These are phyloP conservation scores for Sarcophaga rosellei DNA, from an alignment of 2,888 invertebrate species.

Conservation along the genomic window DNA sequence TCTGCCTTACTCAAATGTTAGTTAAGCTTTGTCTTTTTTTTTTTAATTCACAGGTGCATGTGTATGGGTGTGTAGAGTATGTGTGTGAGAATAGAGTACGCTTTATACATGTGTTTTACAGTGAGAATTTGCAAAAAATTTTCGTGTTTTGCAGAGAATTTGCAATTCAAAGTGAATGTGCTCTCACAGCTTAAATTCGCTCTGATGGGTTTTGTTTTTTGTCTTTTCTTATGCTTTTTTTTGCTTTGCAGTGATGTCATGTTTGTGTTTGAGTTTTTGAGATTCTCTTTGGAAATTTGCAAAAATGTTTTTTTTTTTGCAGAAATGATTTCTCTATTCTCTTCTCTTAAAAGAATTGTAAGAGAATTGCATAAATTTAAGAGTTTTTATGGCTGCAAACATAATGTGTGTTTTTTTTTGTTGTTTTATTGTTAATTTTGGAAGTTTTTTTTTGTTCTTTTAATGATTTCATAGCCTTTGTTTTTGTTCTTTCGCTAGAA, in stretches of 20 bases:
- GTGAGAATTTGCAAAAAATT: constrained; percentile 7
- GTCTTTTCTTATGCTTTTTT: constrained; percentile 18
- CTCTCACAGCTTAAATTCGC: constrained; percentile 21
- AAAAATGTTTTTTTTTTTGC: constrained; percentile 7
- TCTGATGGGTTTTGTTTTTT: not conserved
- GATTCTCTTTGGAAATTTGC: constrained; percentile 10
- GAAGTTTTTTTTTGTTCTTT: constrained; percentile 12
- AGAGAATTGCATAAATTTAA: constrained; percentile 24
- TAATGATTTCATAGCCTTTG: not conserved
- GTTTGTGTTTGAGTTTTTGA: constrained; percentile 19
- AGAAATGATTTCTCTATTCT: constrained; percentile 22
- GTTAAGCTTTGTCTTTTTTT: constrained; percentile 13
- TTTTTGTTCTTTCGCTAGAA: not conserved
- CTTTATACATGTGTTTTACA: constrained; percentile 3
- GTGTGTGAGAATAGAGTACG: not conserved
- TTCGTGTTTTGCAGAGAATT: constrained; percentile 25
- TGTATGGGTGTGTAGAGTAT: not conserved
- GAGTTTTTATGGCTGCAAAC: too few relatives aligned
- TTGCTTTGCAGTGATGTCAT: constrained; percentile 52
- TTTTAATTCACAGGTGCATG: constrained; percentile 2
- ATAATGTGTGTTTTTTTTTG: too few relatives aligned
- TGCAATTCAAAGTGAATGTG: constrained; percentile 6
- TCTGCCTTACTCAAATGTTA: not conserved
- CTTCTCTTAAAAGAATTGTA: constrained; percentile 44
- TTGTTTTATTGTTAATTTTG: too few relatives aligned